Evolutionary conservation across 1,140 invertebrate genomes (phyloP).

Genomic region (Bactericera cockerelli): DNA sequence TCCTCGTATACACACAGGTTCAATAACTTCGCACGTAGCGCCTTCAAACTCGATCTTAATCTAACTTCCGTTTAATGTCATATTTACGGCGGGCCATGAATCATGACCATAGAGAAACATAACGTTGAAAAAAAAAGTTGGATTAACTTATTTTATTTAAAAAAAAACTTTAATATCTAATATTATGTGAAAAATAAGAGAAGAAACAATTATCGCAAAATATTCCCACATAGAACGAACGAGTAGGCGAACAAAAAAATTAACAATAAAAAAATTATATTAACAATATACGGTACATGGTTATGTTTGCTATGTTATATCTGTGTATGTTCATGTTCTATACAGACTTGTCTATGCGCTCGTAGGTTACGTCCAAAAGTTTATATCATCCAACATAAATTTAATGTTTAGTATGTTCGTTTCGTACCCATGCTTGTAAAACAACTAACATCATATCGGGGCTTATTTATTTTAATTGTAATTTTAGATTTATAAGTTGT

Average conservation of each 20-base stretch:
- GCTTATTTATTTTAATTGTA: no score
- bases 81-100: conserved; percentile 3
- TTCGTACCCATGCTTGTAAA: no score
- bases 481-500: no score
- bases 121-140: neutral
- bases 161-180: neutral
- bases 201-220: conserved; percentile 8
- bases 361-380: no score
- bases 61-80: conserved; percentile 9
- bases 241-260: neutral
- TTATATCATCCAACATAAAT: no score
- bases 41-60: neutral
- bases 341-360: no score
- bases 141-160: neutral
- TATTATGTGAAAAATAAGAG: conserved; percentile 1
- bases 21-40: conserved; percentile 5
- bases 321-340: no score
- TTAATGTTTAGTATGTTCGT: no score
- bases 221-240: neutral
- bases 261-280: neutral
- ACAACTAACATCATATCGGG: no score
- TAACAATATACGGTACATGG: neutral
- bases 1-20: neutral
- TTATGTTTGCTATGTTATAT: no score
- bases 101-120: conserved; percentile 4